Evolutionary conservation across 1,140 invertebrate species (phyloP).

Genomic region (Macrotrachela quadricornifera): DNA sequence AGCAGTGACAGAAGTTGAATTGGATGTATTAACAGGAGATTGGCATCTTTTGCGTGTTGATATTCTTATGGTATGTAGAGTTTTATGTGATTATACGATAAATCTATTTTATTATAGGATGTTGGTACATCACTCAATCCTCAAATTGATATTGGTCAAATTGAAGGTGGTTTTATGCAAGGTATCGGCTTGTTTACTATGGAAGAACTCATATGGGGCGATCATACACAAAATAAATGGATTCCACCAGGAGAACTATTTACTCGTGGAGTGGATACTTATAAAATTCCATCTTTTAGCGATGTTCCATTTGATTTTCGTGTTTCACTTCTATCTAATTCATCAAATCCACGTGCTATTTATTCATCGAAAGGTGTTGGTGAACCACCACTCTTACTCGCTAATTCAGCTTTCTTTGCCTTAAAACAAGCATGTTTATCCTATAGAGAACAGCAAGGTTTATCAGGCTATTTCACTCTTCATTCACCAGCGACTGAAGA

Average conservation of each 20-base stretch:
- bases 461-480: too few species aligned
- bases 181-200: constrained; percentile 73
- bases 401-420: constrained; percentile 63
- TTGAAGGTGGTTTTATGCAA: constrained; percentile 73
- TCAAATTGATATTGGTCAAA: constrained; percentile 80
- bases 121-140: constrained; percentile 73
- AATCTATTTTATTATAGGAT: too few species aligned
- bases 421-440: constrained; percentile 36
- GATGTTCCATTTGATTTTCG: constrained; percentile 77
- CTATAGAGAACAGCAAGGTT: too few species aligned
- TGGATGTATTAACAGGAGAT: constrained; percentile 35
- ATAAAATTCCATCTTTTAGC: constrained; percentile 67
- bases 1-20: constrained; percentile 31
- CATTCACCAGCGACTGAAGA: too few species aligned
- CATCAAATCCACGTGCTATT: constrained; percentile 48
- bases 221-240: constrained; percentile 44
- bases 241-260: constrained; percentile 54
- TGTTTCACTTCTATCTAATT: constrained; percentile 60
- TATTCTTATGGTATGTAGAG: constrained; percentile 92
- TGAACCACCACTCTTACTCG: constrained; percentile 74
- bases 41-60: constrained; percentile 50
- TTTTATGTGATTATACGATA: too few species aligned
- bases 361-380: constrained; percentile 89
- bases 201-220: constrained; percentile 60
- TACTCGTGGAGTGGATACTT: constrained; percentile 66